Evolutionary conservation across 2,113 vertebrate species (phyloP).

Genomic region (Plectropomus leopardus): DNA sequence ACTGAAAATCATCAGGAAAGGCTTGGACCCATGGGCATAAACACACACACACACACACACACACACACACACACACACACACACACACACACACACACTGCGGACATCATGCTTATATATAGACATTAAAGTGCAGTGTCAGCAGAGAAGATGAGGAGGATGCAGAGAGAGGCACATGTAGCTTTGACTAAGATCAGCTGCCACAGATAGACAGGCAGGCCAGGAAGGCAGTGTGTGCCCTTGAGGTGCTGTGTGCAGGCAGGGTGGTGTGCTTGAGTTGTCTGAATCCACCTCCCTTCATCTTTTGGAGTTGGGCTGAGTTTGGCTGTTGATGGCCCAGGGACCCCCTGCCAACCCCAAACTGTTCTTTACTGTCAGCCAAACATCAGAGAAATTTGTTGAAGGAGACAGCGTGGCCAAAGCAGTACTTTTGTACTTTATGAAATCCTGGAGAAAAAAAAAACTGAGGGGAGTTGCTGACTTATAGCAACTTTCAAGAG

Average conservation of each 20-base stretch:
- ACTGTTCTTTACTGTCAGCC: conserved; percentile 65
- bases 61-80: conserved; percentile 13
- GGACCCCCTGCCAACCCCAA: conserved; percentile 55
- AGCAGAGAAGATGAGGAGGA: conserved; percentile 67
- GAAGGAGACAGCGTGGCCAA: conserved; percentile 53
- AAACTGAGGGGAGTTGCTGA: conserved; percentile 28
- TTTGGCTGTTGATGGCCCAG: conserved; percentile 62
- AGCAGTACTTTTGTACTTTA: conserved; percentile 42
- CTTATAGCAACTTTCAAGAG: conserved; percentile 31
- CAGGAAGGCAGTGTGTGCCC: conserved; percentile 56
- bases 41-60: conserved; percentile 18
- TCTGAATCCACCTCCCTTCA: conserved; percentile 68
- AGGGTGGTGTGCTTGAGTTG: conserved; percentile 53
- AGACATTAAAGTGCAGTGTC: conserved; percentile 68
- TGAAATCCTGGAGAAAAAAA: conserved; percentile 20
- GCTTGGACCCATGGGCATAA: conserved; percentile 1
- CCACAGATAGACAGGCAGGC: conserved; percentile 65
- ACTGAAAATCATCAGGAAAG: conserved; percentile 12
- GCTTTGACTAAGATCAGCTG: conserved; percentile 74
- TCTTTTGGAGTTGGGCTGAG: conserved; percentile 63
- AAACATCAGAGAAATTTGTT: conserved; percentile 68
- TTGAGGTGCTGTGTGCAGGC: conserved; percentile 67
- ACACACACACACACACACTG: conserved; percentile 24
- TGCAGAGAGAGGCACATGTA: conserved; percentile 59
- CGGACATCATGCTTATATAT: conserved; percentile 39